Conservation (phyloP, 1,140 invertebrate species). For the Neomicropteryx cornuta region DNA sequence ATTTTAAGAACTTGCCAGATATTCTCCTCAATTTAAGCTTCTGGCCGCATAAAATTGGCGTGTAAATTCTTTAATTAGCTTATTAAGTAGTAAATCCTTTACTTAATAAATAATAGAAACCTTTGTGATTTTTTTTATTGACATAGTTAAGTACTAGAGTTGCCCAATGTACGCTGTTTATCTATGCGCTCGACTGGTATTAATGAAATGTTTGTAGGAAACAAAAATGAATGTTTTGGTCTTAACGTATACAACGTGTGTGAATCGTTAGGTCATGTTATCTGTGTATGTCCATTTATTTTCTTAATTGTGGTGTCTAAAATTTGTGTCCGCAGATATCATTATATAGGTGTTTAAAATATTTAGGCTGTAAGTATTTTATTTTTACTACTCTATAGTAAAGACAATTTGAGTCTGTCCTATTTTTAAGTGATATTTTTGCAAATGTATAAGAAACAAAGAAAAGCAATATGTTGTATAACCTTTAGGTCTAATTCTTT, state of each 20-base stretch:
- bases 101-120: slow-evolving; percentile 18
- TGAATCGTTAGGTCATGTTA: too few species aligned
- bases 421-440: slow-evolving; percentile 50
- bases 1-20: too few species aligned
- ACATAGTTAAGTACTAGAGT: slow-evolving; percentile 12
- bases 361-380: slow-evolving; percentile 25
- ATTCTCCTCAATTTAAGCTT: too few species aligned
- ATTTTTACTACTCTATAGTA: slow-evolving; percentile 33
- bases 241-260: too few species aligned
- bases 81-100: too few species aligned
- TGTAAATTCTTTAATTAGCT: too few species aligned
- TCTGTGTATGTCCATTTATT: slow-evolving; percentile 37
- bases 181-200: slow-evolving; percentile 14
- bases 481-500: not conserved
- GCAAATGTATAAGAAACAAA: slow-evolving; percentile 54
- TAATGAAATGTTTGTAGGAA: slow-evolving; percentile 20
- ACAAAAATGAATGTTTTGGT: slow-evolving; percentile 24
- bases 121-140: slow-evolving; percentile 4
- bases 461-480: slow-evolving; percentile 43
- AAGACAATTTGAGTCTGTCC: slow-evolving; percentile 19
- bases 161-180: slow-evolving; percentile 10
- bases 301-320: slow-evolving; percentile 40
- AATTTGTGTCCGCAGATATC: slow-evolving; percentile 35
- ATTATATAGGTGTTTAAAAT: slow-evolving; percentile 34
- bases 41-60: too few species aligned